phyloP scores from a whole-genome alignment of 2,797 vertebrate genomes.

The Periparus ater region DNA sequence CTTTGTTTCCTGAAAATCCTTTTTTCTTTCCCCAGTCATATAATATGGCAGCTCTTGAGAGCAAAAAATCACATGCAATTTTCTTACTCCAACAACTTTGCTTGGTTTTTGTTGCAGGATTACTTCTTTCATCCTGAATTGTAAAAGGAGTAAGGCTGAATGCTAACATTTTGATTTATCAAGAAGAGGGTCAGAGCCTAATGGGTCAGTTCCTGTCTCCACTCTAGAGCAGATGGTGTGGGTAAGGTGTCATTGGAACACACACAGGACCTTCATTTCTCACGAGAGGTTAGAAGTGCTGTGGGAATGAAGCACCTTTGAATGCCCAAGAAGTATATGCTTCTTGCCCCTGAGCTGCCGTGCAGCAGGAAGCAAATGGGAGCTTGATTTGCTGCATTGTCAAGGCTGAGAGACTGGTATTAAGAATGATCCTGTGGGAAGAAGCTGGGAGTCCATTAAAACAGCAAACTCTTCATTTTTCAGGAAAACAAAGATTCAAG shows the following conservation, averaged over 20 bases:
- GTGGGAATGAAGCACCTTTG: neutral
- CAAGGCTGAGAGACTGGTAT: neutral
- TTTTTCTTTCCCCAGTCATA: neutral
- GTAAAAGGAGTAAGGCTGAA: neutral
- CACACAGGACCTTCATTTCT: neutral
- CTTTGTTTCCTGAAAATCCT: neutral
- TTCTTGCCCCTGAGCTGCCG: neutral
- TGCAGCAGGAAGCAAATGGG: neutral
- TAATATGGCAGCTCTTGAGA: neutral
- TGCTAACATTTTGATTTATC: neutral
- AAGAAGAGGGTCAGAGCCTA: neutral
- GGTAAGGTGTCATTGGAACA: neutral
- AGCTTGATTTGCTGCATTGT: neutral
- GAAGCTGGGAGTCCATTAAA: neutral
- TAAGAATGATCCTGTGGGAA: neutral
- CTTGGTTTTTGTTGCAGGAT: neutral
- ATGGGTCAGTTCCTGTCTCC: neutral
- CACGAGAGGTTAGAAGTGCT: neutral
- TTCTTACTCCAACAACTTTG: neutral
- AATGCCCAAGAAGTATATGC: neutral
- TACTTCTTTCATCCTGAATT: neutral
- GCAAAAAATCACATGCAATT: neutral
- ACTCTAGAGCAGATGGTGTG: fast-evolving
- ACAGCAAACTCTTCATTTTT: neutral
- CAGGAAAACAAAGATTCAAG: neutral